These are phyloP conservation scores for Cervus canadensis DNA, from an alignment of 2,113 vertebrate genomes.

Conservation along the genomic window DNA sequence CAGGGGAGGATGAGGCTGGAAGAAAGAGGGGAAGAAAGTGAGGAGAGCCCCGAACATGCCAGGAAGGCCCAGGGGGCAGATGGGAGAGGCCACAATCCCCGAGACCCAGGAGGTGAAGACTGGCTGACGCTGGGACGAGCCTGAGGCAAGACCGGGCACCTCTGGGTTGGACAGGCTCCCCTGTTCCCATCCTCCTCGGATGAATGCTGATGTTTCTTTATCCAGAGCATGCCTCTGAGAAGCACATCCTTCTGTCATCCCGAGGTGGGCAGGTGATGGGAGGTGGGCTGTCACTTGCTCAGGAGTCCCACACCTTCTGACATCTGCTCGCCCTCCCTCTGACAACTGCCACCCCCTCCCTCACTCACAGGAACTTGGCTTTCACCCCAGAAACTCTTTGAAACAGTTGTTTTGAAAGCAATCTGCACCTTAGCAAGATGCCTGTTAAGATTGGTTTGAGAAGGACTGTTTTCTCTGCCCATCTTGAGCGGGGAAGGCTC, in stretches of 20 bases:
- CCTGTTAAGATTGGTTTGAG: not conserved
- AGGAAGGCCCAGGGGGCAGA: not conserved
- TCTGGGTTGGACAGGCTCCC: not conserved
- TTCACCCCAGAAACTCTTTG: not conserved
- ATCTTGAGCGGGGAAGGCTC: not conserved
- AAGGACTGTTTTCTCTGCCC: not conserved
- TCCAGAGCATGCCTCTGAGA: not conserved
- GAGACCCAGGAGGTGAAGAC: too few relatives aligned
- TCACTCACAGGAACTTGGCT: not conserved
- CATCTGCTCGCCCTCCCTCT: not conserved
- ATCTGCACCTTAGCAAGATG: not conserved
- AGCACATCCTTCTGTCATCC: not conserved
- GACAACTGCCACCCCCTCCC: not conserved
- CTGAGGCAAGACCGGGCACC: not conserved
- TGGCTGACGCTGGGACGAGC: fast-evolving
- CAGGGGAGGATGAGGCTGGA: not conserved
- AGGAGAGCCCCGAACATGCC: not conserved
- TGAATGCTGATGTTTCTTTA: fast-evolving
- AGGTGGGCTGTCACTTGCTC: not conserved
- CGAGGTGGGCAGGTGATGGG: not conserved
- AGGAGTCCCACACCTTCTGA: not conserved
- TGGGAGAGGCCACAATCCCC: fast-evolving
- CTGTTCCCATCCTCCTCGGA: fast-evolving
- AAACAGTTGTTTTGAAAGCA: not conserved
- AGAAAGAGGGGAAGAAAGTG: not conserved